Conservation (phyloP, 92 coral and sea anemone species). For the Umimayanthus kanabou region DNA sequence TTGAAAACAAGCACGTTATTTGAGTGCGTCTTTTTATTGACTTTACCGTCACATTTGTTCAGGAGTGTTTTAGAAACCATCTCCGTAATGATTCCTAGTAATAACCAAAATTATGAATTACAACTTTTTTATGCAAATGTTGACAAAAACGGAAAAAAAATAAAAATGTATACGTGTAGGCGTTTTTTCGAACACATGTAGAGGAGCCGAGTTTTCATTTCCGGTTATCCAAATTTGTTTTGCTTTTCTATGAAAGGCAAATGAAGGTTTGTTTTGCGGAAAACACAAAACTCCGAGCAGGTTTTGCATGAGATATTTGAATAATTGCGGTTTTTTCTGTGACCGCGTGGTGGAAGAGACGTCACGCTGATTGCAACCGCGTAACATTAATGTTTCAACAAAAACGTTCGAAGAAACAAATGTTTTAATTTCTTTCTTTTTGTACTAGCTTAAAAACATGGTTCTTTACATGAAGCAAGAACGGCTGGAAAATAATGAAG, state of each 20-base stretch:
- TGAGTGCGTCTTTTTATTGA: background rate
- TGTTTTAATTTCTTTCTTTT: background rate
- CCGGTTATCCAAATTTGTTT: background rate
- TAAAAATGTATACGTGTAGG: background rate
- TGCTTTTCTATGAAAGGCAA: background rate
- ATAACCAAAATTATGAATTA: too few relatives aligned
- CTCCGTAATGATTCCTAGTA: too few relatives aligned
- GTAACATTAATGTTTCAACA: background rate
- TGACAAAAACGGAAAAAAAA: background rate
- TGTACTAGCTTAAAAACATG: background rate
- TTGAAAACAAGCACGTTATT: background rate
- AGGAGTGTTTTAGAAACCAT: too few relatives aligned
- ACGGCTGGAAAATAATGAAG: background rate
- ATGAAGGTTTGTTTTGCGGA: background rate
- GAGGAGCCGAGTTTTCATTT: background rate
- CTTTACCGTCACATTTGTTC: too few relatives aligned
- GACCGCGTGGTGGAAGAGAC: background rate
- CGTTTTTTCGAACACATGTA: background rate
- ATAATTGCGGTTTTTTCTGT: background rate
- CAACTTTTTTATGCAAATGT: too few relatives aligned
- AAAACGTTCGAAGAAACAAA: background rate
- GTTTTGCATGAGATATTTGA: background rate
- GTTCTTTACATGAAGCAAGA: background rate
- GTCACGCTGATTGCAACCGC: conserved; percentile 12
- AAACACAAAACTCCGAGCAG: background rate